Evolutionary conservation across 2,113 vertebrate species (phyloP), one percentile per base, ranked within the genome.

Genomic region (Spea bombifrons): DNA sequence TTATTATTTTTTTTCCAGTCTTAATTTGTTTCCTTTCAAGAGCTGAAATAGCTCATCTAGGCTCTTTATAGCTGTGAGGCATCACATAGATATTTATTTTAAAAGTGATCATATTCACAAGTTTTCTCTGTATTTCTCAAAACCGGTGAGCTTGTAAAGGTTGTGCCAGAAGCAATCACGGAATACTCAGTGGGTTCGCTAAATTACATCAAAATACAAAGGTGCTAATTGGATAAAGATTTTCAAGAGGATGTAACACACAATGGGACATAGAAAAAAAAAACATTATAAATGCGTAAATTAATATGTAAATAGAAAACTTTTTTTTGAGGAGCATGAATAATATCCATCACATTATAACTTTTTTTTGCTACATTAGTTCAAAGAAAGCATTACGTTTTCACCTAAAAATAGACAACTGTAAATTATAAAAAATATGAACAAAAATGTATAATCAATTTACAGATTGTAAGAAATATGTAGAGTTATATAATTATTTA

Each of bases 161-260:
- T 75, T 65, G 73, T 67, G 49, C 17, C 67, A 76, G 49, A 85
- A 83, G 85, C 81, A 86, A 84, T 83, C 82, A 83, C 86, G 67
- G 82, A 85, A 82, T 84, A 43, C 81, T 86, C 83, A 74, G 64
- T 82, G 78, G 75, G 0, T 6, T 9, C 75, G 66, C 59, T 71
- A 67, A 68, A 59, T 85, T 84, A 71, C 46, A 66, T 57, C 48
- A 47, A 77, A 67, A 81, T 76, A 74, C 30, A 83, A 80, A 83
- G 72, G 75, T 83, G 63, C 83, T 84, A 83, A 17, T 73, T 80
- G 66, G 64, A 76, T 73, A 69, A 69, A 86, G 48, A 47, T 46
- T 74, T 80, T 83, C 0, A 0, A 81, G 78, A 83, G 47, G 48
- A 70, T 75, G 15, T 13, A 79, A 67, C 52, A 83, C 76, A 71